A percentile compares a stretch with the other conserved stretches of the same genome.
Evolutionary conservation across 2,888 invertebrate species (phyloP).

Genomic region (Chorisops tibialis): DNA sequence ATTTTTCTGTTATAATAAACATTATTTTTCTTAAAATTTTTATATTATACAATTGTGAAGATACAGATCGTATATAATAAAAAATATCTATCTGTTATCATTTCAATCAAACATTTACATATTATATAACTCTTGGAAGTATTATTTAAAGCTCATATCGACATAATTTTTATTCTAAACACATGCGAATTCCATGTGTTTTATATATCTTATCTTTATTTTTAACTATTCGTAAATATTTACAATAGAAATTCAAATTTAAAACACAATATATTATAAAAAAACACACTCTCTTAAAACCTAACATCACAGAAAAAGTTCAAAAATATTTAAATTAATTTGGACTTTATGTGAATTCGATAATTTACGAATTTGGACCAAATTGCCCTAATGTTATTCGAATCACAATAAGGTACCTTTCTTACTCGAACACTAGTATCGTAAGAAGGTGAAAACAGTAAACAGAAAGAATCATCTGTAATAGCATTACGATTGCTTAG

Average conservation of each 20-base stretch:
- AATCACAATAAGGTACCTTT: too few species aligned
- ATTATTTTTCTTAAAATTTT: too few species aligned
- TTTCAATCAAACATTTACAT: background rate
- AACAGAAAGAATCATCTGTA: too few species aligned
- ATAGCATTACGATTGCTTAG: background rate
- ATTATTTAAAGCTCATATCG: background rate
- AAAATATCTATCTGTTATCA: background rate
- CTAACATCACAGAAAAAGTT: slow-evolving; percentile 33
- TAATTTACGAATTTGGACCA: too few species aligned
- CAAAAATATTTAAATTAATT: slow-evolving; percentile 10
- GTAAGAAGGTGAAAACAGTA: too few species aligned
- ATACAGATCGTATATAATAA: slow-evolving; percentile 3
- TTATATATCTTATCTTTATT: background rate
- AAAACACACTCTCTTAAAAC: slow-evolving; percentile 29
- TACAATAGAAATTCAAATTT: background rate
- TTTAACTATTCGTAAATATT: slow-evolving; percentile 4
- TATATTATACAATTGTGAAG: too few species aligned
- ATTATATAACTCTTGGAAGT: background rate
- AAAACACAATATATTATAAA: background rate
- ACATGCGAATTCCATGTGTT: background rate
- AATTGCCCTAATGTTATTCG: too few species aligned
- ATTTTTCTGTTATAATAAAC: too few species aligned
- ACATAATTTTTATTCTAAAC: background rate
- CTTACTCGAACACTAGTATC: too few species aligned
- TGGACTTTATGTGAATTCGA: background rate